A percentile compares a stretch with the other conserved stretches of the same genome.
phyloP scores from a whole-genome alignment of 1,140 invertebrate species.

The Metaphire vulgaris region DNA sequence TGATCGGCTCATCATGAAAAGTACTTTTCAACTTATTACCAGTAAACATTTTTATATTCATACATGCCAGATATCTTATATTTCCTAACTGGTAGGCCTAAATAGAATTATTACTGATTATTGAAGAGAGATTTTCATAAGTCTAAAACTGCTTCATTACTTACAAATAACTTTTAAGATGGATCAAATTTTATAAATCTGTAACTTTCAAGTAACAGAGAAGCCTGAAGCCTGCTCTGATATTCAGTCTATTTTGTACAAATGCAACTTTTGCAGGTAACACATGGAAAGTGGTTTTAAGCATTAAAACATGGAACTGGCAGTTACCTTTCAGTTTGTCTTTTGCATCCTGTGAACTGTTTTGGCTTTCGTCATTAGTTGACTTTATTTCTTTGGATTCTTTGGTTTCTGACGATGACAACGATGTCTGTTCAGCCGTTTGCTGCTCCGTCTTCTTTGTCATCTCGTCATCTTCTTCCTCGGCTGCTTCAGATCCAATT shows the following conservation, averaged over 20 bases:
- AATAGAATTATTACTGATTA: too few species aligned
- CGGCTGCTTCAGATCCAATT: background rate
- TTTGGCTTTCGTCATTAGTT: background rate
- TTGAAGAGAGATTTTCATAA: too few species aligned
- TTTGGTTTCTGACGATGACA: background rate
- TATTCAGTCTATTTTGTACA: too few species aligned
- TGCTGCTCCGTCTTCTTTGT: background rate
- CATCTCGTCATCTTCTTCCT: background rate
- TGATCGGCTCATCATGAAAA: too few species aligned
- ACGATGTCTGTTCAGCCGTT: background rate
- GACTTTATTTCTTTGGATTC: background rate
- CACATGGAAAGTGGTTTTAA: background rate
- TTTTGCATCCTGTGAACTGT: background rate
- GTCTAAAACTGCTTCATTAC: background rate
- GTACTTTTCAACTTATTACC: too few species aligned
- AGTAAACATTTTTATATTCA: too few species aligned
- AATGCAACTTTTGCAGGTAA: too few species aligned
- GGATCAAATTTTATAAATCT: background rate
- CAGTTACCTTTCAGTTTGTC: background rate
- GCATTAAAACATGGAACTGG: background rate
- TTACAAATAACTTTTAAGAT: background rate
- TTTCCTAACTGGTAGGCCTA: too few species aligned
- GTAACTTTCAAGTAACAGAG: background rate
- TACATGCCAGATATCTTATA: too few species aligned
- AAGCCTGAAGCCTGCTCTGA: too few species aligned